Base-by-base conservation (phyloP, 2,797 vertebrate genomes). In the Molossus molossus region DNA sequence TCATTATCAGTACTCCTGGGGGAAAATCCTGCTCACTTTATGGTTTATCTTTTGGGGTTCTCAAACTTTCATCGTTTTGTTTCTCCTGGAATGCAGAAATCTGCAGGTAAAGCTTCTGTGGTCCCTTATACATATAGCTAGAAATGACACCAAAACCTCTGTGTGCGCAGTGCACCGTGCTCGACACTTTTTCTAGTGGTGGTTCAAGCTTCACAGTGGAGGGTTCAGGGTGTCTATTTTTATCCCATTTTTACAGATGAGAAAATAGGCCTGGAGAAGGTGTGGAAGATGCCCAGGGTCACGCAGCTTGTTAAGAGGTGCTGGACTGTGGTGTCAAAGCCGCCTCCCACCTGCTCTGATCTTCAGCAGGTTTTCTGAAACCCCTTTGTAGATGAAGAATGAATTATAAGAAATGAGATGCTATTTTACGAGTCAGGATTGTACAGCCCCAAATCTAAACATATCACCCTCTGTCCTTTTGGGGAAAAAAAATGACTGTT, bases 371-470 rank as follows among this genome's bases (percentile, higher is more conserved):
- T 45, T 57, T 95, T 87, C 87, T 91, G 25, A 96, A 93, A 82
- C 40, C 87, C 55, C 76, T 97, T 94, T 95, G 73, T 69, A 90
- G 89, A 77, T 75, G 87, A 96, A 85, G 90, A 95, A 50, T 90
- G 67, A 73, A 76, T 89, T 95, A 53, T 75, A 58, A 81, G 90
- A 92, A 58, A 85, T 23, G 17, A 45, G 67, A 55, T 79, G 55
- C 60, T 94, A 57, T 77, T 92, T 96, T 95, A 83, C 91, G 25
- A 95, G 87, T 76, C 25, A 76, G 64, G 88, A 50, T 95, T 96
- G 93, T 94, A 55, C 18, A 64, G 84, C 84, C 14, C 50, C 57
- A 53, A 89, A 91, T 93, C 60, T 84, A 96, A 96, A 93, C 37
- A 87, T 18, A 87, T 62, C 62, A 48, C 58, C 55, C 58, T 91